These are phyloP conservation scores for Galaxea fascicularis DNA, from an alignment of 92 coral and sea anemone genomes.

Conservation along the genomic window DNA sequence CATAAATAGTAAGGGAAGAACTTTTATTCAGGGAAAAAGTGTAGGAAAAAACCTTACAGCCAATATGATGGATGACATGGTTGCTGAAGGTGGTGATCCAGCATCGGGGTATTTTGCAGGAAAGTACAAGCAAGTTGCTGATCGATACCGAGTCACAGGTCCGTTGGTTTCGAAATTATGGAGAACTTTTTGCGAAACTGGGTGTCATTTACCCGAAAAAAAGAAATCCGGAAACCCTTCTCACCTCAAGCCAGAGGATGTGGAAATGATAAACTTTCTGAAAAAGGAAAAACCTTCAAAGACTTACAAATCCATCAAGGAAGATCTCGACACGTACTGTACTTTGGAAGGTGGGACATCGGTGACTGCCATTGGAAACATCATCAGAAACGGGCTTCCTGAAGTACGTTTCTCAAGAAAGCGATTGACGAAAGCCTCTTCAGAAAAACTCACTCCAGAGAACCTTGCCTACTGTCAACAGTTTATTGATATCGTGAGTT, in stretches of 20 bases:
- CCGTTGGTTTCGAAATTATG: constrained; percentile 61
- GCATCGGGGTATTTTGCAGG: constrained; percentile 62
- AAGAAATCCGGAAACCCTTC: constrained; percentile 67
- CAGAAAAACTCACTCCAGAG: constrained; percentile 58
- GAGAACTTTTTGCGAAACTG: constrained; percentile 58
- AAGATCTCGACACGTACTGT: constrained; percentile 40
- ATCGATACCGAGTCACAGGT: constrained; percentile 44
- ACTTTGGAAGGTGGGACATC: constrained; percentile 65
- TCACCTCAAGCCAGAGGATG: constrained; percentile 66
- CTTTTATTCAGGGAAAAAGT: constrained; percentile 48
- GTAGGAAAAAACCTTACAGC: constrained; percentile 40
- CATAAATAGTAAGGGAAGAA: constrained; percentile 47
- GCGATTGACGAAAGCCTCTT: constrained; percentile 58
- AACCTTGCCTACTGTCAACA: constrained; percentile 57
- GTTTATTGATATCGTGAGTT: constrained; percentile 56
- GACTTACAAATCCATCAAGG: constrained; percentile 54
- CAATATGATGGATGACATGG: constrained; percentile 47
- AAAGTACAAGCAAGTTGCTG: constrained; percentile 51
- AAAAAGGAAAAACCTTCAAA: constrained; percentile 66
- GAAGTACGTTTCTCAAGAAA: constrained; percentile 67
- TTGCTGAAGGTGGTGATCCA: constrained; percentile 64
- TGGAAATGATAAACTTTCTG: constrained; percentile 55
- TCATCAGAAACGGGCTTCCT: constrained; percentile 42
- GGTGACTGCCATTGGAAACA: constrained; percentile 61
- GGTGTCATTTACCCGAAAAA: constrained; percentile 37